A percentile compares a stretch with the other conserved stretches of the same genome.
Evolutionary conservation across 2,888 invertebrate genomes (phyloP).

Genomic region (Caenorhabditis zanzibari): DNA sequence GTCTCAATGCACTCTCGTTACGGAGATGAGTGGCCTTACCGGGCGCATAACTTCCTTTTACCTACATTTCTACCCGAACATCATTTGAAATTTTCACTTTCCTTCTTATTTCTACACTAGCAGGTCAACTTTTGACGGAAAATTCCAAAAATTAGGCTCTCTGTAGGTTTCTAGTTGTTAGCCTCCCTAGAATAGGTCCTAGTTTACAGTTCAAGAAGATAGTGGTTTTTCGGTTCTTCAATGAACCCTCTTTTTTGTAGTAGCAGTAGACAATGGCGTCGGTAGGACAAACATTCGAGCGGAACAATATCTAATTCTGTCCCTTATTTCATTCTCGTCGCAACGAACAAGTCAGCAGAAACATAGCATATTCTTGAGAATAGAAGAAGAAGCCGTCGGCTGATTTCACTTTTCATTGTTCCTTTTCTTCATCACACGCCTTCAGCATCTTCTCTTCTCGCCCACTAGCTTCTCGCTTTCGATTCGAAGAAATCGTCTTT

Average conservation of each 20-base stretch:
- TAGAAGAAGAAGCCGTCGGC: slow-evolving; percentile 28
- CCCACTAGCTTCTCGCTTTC: slow-evolving; percentile 25
- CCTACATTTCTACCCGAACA: slow-evolving; percentile 17
- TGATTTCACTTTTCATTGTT: slow-evolving; percentile 57
- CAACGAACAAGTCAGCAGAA: slow-evolving; percentile 32
- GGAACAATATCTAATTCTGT: slow-evolving; percentile 30
- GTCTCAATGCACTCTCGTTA: slow-evolving; percentile 48
- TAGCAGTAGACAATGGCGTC: slow-evolving; percentile 8
- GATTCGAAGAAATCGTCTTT: slow-evolving; percentile 30
- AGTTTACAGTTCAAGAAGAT: neutral
- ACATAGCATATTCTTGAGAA: slow-evolving; percentile 44
- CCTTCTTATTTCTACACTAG: neutral
- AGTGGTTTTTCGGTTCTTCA: slow-evolving; percentile 2
- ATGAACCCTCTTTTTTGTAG: slow-evolving; percentile 13
- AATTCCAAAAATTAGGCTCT: no score
- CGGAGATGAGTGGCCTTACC: slow-evolving; percentile 42
- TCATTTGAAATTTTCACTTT: slow-evolving; percentile 11
- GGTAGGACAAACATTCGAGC: slow-evolving; percentile 24
- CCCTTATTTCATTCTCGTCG: slow-evolving; percentile 21
- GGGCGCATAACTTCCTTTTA: slow-evolving; percentile 18
- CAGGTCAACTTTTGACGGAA: neutral
- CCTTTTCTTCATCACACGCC: slow-evolving; percentile 34
- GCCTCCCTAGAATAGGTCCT: no score
- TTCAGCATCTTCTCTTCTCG: slow-evolving; percentile 49
- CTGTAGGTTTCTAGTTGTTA: no score